phyloP scores from a whole-genome alignment of 1,140 invertebrate species.

The Myzus persicae region DNA sequence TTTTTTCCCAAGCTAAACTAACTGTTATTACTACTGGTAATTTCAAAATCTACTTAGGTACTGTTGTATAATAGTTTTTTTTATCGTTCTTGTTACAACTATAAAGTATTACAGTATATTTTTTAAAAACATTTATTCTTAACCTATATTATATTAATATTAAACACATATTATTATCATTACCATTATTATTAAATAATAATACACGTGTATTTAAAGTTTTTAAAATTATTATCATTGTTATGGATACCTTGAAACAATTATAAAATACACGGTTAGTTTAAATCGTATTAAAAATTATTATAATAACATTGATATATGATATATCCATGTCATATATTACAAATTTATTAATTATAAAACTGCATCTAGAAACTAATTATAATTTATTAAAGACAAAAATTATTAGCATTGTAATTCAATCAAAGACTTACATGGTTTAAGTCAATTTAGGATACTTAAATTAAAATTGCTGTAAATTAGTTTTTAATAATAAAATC shows the following conservation, averaged over 20 bases:
- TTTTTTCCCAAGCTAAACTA: background rate
- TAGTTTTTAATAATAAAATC: too few relatives aligned
- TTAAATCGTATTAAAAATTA: too few relatives aligned
- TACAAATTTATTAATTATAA: background rate
- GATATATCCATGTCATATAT: background rate
- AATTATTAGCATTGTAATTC: background rate
- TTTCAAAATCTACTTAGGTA: background rate
- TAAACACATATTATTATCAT: background rate
- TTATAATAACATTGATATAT: too few relatives aligned
- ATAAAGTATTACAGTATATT: background rate
- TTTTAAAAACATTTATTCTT: background rate
- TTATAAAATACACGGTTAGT: background rate
- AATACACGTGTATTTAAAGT: background rate
- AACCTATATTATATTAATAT: background rate
- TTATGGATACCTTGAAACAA: background rate
- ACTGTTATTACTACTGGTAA: background rate
- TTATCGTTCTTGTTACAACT: too few relatives aligned
- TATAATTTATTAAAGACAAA: background rate
- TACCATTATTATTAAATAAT: background rate
- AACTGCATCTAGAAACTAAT: background rate
- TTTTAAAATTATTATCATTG: background rate
- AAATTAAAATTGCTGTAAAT: background rate
- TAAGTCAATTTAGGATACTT: background rate
- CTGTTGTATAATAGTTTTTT: background rate
- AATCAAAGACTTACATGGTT: background rate